Evolutionary conservation across 2,888 invertebrate species (phyloP), one percentile per base, ranked within the genome.

Genomic region (Opisthograptis luteolata): DNA sequence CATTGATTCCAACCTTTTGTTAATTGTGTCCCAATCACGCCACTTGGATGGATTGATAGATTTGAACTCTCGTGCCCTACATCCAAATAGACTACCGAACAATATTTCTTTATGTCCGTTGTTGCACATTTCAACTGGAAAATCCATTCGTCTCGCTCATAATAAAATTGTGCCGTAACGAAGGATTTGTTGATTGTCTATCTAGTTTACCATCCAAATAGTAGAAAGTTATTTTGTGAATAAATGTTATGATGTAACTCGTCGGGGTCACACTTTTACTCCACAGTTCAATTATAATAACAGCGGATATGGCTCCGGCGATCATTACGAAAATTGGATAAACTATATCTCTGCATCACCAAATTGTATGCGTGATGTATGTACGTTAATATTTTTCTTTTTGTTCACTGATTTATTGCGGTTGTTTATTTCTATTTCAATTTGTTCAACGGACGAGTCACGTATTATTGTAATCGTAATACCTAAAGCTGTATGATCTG

Each of bases 161-260:
- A 60, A 58, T 51, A 50, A 49, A 62, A 60, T 49, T 54, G 43
- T 58, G 51, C 44, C 57, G 54, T 67, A 58, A 59, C 59, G 44
- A 27, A n/a, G 35, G 42, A 40, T 62, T 62, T 57, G 53, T 50
- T 57, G 59, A 61, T 68, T 45, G 52, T 60, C 49, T 55, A 53
- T 52, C 35, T 42, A 42, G 40, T 54, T 32, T 45, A 34, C 35
- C 13, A 46, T 56, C 48, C 28, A 45, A 54, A 55, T 68, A 60
- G 54, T 79, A 76, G 81, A 85, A 83, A 82, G 80, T 75, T 65
- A 40, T 63, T 56, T 58, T 53, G 51, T 59, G 59, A 64, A 62
- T 57, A 53, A 61, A 61, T 63, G 65, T 66, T 60, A 58, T 84
- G 70, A 72, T 63, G 67, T 72, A 80, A 83, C 62, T 57, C 60